phyloP scores from a whole-genome alignment of 1,140 invertebrate genomes.

The Phortica variegata region DNA sequence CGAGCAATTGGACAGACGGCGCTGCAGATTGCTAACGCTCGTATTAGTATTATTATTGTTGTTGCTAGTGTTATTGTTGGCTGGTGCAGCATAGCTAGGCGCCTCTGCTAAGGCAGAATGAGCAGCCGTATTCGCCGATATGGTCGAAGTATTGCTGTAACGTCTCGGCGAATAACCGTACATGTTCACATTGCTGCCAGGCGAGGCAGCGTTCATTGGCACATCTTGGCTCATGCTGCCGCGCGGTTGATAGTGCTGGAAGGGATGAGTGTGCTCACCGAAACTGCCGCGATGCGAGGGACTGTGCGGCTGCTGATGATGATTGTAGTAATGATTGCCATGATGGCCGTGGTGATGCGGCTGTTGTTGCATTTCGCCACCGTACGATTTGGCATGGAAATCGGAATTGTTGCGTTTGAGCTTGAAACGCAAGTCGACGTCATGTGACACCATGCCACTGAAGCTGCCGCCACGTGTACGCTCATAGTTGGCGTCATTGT shows the following conservation, averaged over 20 bases:
- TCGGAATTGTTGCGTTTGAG: conserved; percentile 53
- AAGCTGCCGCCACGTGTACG: conserved; percentile 51
- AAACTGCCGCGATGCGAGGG: conserved; percentile 16
- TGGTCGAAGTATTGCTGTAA: conserved; percentile 50
- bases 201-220: conserved; percentile 13
- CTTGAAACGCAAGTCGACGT: conserved; percentile 44
- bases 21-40: conserved; percentile 24
- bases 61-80: conserved; percentile 9
- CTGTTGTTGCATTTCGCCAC: conserved; percentile 1
- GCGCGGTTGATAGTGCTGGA: conserved; percentile 13
- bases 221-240: conserved; percentile 26
- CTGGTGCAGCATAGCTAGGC: conserved; percentile 23
- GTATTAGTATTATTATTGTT: conserved; percentile 9
- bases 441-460: conserved; percentile 34
- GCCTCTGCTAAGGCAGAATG: conserved; percentile 21
- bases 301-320: conserved; percentile 8
- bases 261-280: not conserved
- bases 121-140: conserved; percentile 40
- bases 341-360: conserved; percentile 12
- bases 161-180: conserved; percentile 42
- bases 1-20: conserved; percentile 50
- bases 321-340: conserved; percentile 19
- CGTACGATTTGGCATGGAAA: conserved; percentile 40
- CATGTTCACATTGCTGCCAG: conserved; percentile 23
- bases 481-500: conserved; percentile 44